Base-by-base conservation (phyloP, 2,888 invertebrate genomes). In the Sepioteuthis lessoniana region DNA sequence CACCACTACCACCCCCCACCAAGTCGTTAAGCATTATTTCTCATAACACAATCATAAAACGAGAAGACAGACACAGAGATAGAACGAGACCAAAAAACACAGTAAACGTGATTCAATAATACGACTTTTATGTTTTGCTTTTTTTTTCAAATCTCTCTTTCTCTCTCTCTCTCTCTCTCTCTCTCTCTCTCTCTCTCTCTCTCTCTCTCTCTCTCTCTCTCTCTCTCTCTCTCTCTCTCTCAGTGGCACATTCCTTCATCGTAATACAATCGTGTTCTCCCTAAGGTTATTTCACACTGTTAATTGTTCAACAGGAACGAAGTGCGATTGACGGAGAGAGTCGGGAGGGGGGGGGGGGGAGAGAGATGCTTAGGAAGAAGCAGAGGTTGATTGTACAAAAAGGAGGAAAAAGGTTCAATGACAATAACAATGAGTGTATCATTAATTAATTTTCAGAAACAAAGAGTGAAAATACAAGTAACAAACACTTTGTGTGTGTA, bases 201-300 rank as follows among this genome's bases (percentile, higher is more conserved):
- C 25, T 25, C 42, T 42, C 25, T 55, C 5, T 55, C 25, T 19
- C 25, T 25, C 42, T 42, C 7, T 42, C 4, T 42, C 7, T 42
- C 42, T 42, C 7, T 42, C 7, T 42, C 42, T 42, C 7, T 42
- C 7, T 42, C 7, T 42, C 42, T 42, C 16, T n/a, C 13, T n/a
- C n/a, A 76, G 55, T 13, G 35, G n/a, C n/a, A 76, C 76, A n/a
- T 76, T 76, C 76, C n/a, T 76, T 76, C 76, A 76, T 76, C 76
- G n/a, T 76, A 76, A 76, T 76, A 76, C 76, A 76, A 76, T 76
- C 76, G n/a, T 76, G 76, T 76, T 76, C 76, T 76, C 76, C 76
- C 76, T 13, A 16, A 76, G 76, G 76, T 76, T 76, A n/a, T 76
- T 76, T n/a, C n/a, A 76, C 31, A 60, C 76, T n/a, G 76, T 76